These are phyloP conservation scores for Drosophila kanapiae DNA, from an alignment of 1,140 invertebrate genomes.

Conservation along the genomic window DNA sequence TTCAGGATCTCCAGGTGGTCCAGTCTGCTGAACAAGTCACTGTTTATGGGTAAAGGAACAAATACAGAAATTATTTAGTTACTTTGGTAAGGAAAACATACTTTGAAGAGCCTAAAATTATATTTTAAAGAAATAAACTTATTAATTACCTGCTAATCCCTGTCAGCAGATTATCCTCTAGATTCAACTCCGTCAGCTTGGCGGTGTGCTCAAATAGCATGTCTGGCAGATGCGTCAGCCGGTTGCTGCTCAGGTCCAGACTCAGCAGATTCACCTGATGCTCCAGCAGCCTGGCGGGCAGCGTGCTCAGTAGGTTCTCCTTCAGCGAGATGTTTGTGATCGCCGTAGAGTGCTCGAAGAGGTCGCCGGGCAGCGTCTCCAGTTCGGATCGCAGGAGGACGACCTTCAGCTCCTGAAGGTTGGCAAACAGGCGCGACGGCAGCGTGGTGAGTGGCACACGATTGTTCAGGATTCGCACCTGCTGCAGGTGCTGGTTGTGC, in stretches of 20 bases:
- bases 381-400: conserved; percentile 85
- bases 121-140: neutral
- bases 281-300: conserved; percentile 87
- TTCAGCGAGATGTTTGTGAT: conserved; percentile 87
- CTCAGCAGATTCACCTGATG: conserved; percentile 87
- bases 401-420: conserved; percentile 86
- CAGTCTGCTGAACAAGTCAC: conserved; percentile 57
- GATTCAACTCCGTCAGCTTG: conserved; percentile 86
- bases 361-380: conserved; percentile 86
- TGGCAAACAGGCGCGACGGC: conserved; percentile 87
- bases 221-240: conserved; percentile 86
- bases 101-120: too few species aligned
- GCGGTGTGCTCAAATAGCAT: conserved; percentile 86
- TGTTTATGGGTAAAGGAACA: conserved; percentile 20
- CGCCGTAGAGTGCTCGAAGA: conserved; percentile 87
- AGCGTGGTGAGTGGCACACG: conserved; percentile 86
- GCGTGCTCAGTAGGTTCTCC: conserved; percentile 86
- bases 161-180: conserved; percentile 86
- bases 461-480: conserved; percentile 87
- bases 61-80: neutral
- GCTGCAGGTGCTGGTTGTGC: conserved; percentile 86
- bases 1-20: conserved; percentile 47
- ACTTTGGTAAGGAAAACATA: neutral
- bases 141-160: conserved; percentile 85
- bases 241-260: conserved; percentile 87